phyloP scores from a whole-genome alignment of 1,140 invertebrate genomes.

The Eupristina koningsbergeri region DNA sequence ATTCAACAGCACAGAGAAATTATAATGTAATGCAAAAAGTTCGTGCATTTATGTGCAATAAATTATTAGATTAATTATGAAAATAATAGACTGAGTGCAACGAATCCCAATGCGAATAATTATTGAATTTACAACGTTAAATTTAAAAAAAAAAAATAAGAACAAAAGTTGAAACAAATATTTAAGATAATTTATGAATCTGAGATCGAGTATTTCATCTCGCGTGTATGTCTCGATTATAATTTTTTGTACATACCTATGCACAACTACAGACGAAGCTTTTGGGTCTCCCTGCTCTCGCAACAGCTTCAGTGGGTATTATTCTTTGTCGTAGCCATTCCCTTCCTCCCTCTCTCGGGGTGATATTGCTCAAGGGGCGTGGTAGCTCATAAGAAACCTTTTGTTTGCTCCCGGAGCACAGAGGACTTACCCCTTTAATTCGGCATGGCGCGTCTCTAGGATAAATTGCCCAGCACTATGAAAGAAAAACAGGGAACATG shows the following conservation, averaged over 20 bases:
- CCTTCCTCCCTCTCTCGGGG: not conserved
- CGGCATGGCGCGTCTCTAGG: not conserved
- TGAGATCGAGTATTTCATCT: not conserved
- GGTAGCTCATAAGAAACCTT: slow-evolving; percentile 19
- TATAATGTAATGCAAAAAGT: not conserved
- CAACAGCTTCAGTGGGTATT: slow-evolving; percentile 1
- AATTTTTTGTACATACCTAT: not conserved
- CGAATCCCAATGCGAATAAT: not conserved
- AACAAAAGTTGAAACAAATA: not conserved
- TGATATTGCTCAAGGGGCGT: slow-evolving; percentile 32
- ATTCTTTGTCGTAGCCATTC: slow-evolving; percentile 35
- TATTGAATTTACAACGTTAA: not conserved
- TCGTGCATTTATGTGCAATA: not conserved
- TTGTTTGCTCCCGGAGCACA: not conserved
- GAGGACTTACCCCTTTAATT: slow-evolving; percentile 43
- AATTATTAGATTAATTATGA: not conserved
- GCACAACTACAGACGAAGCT: not conserved
- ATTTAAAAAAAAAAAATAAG: too few relatives aligned
- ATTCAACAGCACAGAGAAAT: not conserved
- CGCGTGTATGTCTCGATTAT: not conserved
- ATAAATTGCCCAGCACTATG: not conserved
- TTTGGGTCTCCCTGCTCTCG: not conserved
- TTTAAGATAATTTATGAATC: not conserved
- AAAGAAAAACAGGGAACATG: too few relatives aligned
- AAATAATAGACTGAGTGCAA: not conserved